phyloP scores from a whole-genome alignment of 2,113 vertebrate species.

The Hemibates koningsi region DNA sequence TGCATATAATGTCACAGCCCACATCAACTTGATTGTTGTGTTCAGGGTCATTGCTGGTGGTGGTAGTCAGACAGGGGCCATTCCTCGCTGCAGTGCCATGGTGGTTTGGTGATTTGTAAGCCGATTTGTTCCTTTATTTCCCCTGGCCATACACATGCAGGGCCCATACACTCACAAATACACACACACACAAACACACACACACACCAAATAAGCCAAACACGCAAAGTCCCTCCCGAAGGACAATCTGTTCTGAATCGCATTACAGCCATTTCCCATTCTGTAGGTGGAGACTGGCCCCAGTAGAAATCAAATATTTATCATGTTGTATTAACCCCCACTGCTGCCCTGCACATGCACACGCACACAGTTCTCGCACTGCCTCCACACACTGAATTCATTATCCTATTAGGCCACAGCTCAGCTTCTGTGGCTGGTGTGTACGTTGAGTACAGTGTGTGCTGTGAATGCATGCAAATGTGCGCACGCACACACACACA shows the following conservation, averaged over 20 bases:
- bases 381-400: constrained; percentile 62
- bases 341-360: constrained; percentile 24
- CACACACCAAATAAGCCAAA: constrained; percentile 38
- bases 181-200: not conserved
- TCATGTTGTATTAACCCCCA: constrained; percentile 73
- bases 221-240: constrained; percentile 60
- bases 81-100: constrained; percentile 24
- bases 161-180: constrained; percentile 22
- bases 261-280: constrained; percentile 74
- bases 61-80: constrained; percentile 56
- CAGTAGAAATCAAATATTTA: constrained; percentile 76
- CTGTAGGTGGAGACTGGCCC: constrained; percentile 66
- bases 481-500: not conserved
- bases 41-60: constrained; percentile 50
- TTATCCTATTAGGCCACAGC: constrained; percentile 66
- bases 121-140: constrained; percentile 73
- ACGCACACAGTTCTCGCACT: not conserved
- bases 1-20: constrained; percentile 22
- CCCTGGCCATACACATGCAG: constrained; percentile 61
- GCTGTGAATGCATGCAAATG: not conserved
- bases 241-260: constrained; percentile 71
- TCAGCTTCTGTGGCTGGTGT: constrained; percentile 23
- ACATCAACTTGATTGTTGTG: constrained; percentile 37
- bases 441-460: not conserved
- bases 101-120: constrained; percentile 69